These are phyloP conservation scores for Siniperca undulata DNA, from an alignment of 2,797 vertebrate species.

Conservation along the genomic window DNA sequence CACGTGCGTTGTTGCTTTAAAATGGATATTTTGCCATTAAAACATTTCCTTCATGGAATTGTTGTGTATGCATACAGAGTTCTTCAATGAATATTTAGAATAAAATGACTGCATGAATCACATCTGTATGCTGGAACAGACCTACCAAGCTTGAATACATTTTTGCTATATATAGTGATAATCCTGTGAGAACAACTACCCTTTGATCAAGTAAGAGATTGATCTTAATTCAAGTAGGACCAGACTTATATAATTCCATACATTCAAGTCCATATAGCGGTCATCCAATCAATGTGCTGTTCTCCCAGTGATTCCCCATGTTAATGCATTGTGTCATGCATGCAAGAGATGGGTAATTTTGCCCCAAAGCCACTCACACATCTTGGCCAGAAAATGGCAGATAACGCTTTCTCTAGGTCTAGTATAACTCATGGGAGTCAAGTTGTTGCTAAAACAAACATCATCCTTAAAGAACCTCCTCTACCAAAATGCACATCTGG, in stretches of 20 bases:
- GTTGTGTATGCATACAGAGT: background rate
- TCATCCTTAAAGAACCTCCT: constrained; percentile 27
- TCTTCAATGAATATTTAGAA: constrained; percentile 15
- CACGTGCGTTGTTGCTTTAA: background rate
- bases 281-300: constrained; percentile 13
- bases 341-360: constrained; percentile 10
- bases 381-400: background rate
- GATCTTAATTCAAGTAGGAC: constrained; percentile 40
- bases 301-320: background rate
- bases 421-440: constrained; percentile 5
- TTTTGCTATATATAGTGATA: constrained; percentile 33
- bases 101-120: constrained; percentile 19
- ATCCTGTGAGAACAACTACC: constrained; percentile 31
- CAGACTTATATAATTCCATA: constrained; percentile 27
- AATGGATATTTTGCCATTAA: background rate
- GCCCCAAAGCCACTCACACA: background rate
- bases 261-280: background rate
- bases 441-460: constrained; percentile 43
- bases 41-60: background rate
- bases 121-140: constrained; percentile 50
- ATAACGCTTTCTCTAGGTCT: background rate
- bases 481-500: constrained; percentile 46
- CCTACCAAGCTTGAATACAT: constrained; percentile 27
- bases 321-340: background rate
- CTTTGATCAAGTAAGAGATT: constrained; percentile 50